These are phyloP conservation scores for Chitala chitala DNA, from an alignment of 2,113 vertebrate species.

Conservation along the genomic window DNA sequence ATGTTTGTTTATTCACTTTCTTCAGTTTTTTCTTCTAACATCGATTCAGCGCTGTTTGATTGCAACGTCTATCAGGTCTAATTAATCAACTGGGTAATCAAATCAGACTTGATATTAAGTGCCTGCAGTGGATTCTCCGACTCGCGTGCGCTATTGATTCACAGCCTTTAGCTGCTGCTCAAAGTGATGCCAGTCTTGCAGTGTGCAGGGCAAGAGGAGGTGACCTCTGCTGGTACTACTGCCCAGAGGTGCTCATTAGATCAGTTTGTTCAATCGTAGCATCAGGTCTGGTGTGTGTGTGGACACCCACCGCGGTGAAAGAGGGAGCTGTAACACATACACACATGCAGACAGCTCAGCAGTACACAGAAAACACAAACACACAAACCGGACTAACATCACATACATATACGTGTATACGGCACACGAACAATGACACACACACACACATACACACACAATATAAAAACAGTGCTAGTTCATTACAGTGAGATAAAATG, in stretches of 20 bases:
- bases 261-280: neutral
- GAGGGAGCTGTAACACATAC: neutral
- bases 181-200: slow-evolving; percentile 30
- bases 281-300: neutral
- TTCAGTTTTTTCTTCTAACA: slow-evolving; percentile 16
- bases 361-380: too few relatives aligned
- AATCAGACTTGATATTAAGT: slow-evolving; percentile 46
- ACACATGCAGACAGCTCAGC: neutral
- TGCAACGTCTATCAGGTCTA: slow-evolving; percentile 45
- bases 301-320: neutral
- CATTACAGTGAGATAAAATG: neutral
- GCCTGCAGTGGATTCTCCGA: slow-evolving; percentile 35
- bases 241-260: neutral
- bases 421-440: neutral
- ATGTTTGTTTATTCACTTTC: slow-evolving; percentile 7
- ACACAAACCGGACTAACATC: too few relatives aligned
- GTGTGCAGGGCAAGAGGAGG: slow-evolving; percentile 19
- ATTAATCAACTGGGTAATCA: slow-evolving; percentile 56
- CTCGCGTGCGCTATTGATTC: slow-evolving; percentile 49
- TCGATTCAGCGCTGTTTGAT: slow-evolving; percentile 46
- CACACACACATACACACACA: neutral
- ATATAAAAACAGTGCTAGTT: neutral
- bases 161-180: slow-evolving; percentile 39
- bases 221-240: slow-evolving; percentile 42
- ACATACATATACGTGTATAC: neutral